A percentile compares a stretch with the other conserved stretches of the same genome.
Evolutionary conservation across 2,113 vertebrate genomes (phyloP).

Genomic region (Sceloporus tristichus): DNA sequence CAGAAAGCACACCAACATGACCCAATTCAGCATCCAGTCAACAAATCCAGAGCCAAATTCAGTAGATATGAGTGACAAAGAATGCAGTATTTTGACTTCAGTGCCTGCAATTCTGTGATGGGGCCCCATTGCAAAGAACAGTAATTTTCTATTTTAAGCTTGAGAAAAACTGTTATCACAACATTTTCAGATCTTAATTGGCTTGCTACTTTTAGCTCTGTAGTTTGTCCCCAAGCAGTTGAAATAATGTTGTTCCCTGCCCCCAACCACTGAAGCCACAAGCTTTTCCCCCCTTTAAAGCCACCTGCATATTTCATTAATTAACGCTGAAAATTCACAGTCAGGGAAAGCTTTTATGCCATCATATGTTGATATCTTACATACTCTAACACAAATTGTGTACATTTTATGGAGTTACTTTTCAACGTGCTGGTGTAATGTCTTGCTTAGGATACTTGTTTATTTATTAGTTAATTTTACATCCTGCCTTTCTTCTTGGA

Average conservation of each 20-base stretch:
- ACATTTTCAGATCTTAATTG: conserved; percentile 46
- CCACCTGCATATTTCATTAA: conserved; percentile 3
- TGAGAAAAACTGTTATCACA: conserved; percentile 46
- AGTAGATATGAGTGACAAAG: background rate
- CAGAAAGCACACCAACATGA: no score
- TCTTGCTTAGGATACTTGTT: conserved; percentile 28
- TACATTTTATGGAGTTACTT: conserved; percentile 16
- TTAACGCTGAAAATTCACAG: conserved; percentile 28
- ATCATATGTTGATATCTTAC: background rate
- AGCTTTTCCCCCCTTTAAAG: background rate
- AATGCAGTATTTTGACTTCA: conserved; percentile 26
- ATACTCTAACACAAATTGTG: conserved; percentile 2
- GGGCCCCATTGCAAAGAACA: conserved; percentile 34
- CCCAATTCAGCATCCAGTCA: background rate
- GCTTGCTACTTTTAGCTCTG: conserved; percentile 24
- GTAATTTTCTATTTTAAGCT: conserved; percentile 51
- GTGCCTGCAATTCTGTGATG: conserved; percentile 16
- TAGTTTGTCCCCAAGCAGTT: conserved; percentile 37
- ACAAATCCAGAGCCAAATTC: background rate
- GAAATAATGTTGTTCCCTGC: conserved; percentile 1
- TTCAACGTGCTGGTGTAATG: conserved; percentile 7
- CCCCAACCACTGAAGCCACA: background rate
- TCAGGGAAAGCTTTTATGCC: background rate
- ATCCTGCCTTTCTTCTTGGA: no score
- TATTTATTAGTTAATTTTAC: background rate